These are phyloP conservation scores for Gymnoscelis rufifasciata DNA, from an alignment of 2,888 invertebrate genomes.

Conservation along the genomic window DNA sequence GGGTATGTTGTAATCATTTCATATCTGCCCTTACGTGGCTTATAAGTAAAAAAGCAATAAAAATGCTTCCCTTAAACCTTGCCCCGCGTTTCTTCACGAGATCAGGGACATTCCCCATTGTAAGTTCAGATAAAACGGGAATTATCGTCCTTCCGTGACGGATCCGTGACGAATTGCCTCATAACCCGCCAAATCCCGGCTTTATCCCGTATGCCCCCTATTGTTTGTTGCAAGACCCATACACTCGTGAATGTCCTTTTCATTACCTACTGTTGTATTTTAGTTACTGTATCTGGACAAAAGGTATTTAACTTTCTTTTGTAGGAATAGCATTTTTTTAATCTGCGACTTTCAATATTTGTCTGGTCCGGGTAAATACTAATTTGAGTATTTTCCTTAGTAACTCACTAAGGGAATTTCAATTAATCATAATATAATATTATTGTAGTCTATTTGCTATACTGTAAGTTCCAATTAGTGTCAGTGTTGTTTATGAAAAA, in stretches of 20 bases:
- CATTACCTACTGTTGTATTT: neutral
- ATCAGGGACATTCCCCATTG: conserved; percentile 14
- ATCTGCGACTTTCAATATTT: too few relatives aligned
- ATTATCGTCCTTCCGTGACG: conserved; percentile 47
- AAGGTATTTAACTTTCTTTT: too few relatives aligned
- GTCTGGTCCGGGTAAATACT: too few relatives aligned
- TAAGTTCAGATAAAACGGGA: conserved; percentile 16
- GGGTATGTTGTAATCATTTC: too few relatives aligned
- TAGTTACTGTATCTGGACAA: neutral
- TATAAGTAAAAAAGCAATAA: neutral
- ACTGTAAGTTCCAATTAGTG: too few relatives aligned
- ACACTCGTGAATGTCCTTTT: neutral
- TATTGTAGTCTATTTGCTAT: too few relatives aligned
- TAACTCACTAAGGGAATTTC: too few relatives aligned
- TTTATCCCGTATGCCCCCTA: conserved; percentile 35
- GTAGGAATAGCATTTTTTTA: too few relatives aligned
- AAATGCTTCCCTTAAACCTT: neutral
- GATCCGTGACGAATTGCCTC: conserved; percentile 67
- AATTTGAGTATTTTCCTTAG: too few relatives aligned
- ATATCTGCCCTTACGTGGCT: too few relatives aligned
- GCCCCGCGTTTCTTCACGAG: conserved; percentile 6
- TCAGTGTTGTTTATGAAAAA: too few relatives aligned
- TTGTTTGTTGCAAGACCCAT: conserved; percentile 28
- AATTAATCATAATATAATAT: too few relatives aligned
- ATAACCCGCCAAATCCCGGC: conserved; percentile 46